Evolutionary conservation across 2,888 invertebrate species (phyloP).

Genomic region (Synergus laeviventris): DNA sequence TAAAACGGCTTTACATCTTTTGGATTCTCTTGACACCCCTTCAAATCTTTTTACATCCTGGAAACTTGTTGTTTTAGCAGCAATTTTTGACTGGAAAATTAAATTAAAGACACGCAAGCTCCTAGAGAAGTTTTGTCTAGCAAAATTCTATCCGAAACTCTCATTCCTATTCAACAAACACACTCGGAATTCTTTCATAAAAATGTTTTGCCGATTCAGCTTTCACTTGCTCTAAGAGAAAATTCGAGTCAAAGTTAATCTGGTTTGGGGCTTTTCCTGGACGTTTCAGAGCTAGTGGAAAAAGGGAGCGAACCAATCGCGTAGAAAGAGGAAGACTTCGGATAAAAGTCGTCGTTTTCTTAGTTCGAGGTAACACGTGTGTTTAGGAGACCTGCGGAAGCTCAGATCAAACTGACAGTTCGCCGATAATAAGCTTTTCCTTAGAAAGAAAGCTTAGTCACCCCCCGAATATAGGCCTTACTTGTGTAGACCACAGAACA

Average conservation of each 20-base stretch:
- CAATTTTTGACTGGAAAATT: neutral
- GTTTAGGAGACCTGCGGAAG: conserved; percentile 40
- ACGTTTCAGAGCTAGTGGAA: neutral
- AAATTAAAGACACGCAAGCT: neutral
- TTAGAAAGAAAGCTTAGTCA: conserved; percentile 37
- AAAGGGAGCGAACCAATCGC: neutral
- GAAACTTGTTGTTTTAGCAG: too few relatives aligned
- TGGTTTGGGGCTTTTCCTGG: neutral
- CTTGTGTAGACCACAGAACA: conserved; percentile 29
- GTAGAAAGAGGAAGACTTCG: neutral
- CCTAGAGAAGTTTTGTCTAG: neutral
- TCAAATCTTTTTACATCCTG: neutral
- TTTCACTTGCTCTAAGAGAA: neutral
- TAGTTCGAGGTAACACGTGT: conserved; percentile 42
- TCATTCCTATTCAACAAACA: neutral
- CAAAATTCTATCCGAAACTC: neutral
- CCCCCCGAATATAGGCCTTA: conserved; percentile 7
- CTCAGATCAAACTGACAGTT: conserved; percentile 38
- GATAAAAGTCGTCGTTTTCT: conserved; percentile 31
- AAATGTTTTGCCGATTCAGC: neutral
- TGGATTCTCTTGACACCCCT: neutral
- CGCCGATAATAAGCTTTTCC: conserved; percentile 42
- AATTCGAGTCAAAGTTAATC: conserved; percentile 16
- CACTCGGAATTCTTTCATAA: neutral
- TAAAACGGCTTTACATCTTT: neutral